Evolutionary conservation across 2,797 vertebrate genomes (phyloP).

Genomic region (Glyptemys insculpta): DNA sequence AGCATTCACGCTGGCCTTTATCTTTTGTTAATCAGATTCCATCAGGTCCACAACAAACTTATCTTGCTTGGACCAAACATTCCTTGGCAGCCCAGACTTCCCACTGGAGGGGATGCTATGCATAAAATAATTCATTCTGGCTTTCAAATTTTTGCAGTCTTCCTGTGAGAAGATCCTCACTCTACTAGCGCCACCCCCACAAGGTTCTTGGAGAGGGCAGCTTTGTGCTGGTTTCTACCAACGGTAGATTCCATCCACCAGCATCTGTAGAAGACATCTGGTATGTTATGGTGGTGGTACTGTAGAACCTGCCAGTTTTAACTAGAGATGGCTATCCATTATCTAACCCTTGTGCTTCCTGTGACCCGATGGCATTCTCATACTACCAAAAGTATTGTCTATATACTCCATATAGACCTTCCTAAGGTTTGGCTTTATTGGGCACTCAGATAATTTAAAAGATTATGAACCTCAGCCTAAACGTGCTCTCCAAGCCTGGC

Average conservation of each 20-base stretch:
- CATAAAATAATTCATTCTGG: not conserved
- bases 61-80: fast-evolving
- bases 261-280: not conserved
- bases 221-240: not conserved
- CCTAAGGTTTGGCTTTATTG: not conserved
- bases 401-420: not conserved
- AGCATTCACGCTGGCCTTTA: too few relatives aligned
- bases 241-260: not conserved
- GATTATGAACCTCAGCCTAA: not conserved
- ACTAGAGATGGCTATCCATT: not conserved
- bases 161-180: not conserved
- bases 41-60: not conserved
- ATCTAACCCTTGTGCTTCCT: not conserved
- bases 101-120: not conserved
- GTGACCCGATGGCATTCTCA: not conserved
- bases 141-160: not conserved
- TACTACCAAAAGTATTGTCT: not conserved
- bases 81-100: not conserved
- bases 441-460: not conserved
- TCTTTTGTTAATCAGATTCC: not conserved
- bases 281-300: not conserved
- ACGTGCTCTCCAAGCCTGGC: not conserved
- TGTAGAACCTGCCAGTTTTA: not conserved
- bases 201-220: not conserved
- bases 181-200: fast-evolving